These are phyloP conservation scores for Hypsibius dujardini DNA, from an alignment of 1,140 invertebrate genomes.

Conservation along the genomic window DNA sequence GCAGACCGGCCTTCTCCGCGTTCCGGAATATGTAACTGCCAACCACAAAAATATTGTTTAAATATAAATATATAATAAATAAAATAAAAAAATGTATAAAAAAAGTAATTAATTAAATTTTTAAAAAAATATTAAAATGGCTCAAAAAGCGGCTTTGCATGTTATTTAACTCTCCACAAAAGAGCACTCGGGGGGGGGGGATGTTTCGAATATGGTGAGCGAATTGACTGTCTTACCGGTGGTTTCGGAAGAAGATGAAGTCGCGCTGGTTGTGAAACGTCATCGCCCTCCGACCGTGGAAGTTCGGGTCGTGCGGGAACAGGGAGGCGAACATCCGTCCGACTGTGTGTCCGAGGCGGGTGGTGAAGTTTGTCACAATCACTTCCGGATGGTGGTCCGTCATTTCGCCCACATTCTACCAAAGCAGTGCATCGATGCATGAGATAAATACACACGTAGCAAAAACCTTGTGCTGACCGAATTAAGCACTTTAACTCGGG, in stretches of 20 bases:
- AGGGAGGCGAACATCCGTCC: constrained; percentile 81
- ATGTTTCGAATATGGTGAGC: too few species aligned
- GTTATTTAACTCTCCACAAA: not conserved
- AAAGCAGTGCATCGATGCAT: too few species aligned
- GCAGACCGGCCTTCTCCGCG: constrained; percentile 59
- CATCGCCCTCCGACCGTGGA: constrained; percentile 70
- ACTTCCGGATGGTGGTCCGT: constrained; percentile 76
- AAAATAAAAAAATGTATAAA: too few species aligned
- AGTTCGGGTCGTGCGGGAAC: constrained; percentile 90
- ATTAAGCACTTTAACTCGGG: constrained; percentile 19
- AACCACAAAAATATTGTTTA: constrained; percentile 18
- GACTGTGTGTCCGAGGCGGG: constrained; percentile 68
- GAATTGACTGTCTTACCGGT: constrained; percentile 46
- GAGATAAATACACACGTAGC: constrained; percentile 20
- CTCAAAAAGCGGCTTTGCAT: not conserved
- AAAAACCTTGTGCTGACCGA: constrained; percentile 10
- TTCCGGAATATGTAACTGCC: constrained; percentile 73
- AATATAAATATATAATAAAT: too few species aligned
- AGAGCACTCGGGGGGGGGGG: too few species aligned
- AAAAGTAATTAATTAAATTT: constrained; percentile 18
- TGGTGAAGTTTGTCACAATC: constrained; percentile 87
- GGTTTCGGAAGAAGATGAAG: constrained; percentile 96
- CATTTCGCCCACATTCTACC: constrained; percentile 37
- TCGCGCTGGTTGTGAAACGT: constrained; percentile 98
- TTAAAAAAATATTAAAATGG: not conserved